phyloP scores from a whole-genome alignment of 2,888 invertebrate genomes.

The Kuschelorhynchus macadamiae region DNA sequence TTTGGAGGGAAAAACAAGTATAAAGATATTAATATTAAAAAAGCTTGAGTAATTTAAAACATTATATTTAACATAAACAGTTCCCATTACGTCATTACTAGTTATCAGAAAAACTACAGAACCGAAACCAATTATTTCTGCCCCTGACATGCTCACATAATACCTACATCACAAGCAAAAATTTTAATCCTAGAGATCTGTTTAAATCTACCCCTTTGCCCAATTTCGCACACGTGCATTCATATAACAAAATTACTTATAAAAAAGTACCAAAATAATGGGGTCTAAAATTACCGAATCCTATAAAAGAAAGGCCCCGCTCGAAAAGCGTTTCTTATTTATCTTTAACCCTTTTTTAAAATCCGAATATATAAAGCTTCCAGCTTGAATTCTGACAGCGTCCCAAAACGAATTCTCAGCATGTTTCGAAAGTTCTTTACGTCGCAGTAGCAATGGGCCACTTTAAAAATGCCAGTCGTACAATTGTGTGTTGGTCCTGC shows the following conservation, averaged over 20 bases:
- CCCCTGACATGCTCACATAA: conserved; percentile 12
- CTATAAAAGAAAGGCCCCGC: conserved; percentile 49
- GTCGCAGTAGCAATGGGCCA: neutral
- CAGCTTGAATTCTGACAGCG: conserved; percentile 31
- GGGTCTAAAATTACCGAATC: conserved; percentile 64
- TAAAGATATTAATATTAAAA: no score
- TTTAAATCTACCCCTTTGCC: conserved; percentile 38
- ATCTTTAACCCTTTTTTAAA: conserved; percentile 60
- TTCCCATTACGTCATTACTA: no score
- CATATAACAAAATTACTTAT: conserved; percentile 41
- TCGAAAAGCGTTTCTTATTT: conserved; percentile 61
- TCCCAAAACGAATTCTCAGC: conserved; percentile 13
- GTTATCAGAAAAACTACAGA: no score
- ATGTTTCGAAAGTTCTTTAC: neutral
- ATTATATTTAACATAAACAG: no score
- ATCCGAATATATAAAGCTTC: conserved; percentile 45
- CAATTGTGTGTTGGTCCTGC: neutral
- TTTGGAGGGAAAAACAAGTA: no score
- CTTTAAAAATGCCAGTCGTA: neutral
- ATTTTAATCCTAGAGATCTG: conserved; percentile 37
- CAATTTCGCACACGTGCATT: conserved; percentile 44
- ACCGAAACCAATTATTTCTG: conserved; percentile 30
- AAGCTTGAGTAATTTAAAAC: no score
- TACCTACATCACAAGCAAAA: conserved; percentile 8
- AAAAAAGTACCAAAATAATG: conserved; percentile 63